phyloP scores from a whole-genome alignment of 2,888 invertebrate species.

The Luffia ferchaultella region DNA sequence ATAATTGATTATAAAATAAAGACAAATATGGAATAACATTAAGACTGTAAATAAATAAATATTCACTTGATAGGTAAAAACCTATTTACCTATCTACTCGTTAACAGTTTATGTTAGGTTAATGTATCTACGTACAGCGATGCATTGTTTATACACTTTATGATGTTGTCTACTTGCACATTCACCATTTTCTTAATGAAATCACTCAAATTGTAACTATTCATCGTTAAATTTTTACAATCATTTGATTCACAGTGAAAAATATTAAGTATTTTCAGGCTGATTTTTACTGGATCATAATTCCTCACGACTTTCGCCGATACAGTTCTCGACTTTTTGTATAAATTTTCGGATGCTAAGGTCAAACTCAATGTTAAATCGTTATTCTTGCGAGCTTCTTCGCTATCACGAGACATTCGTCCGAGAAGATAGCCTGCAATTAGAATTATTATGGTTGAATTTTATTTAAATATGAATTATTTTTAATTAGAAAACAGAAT shows the following conservation, averaged over 20 bases:
- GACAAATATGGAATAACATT: too few species aligned
- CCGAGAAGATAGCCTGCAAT: constrained; percentile 48
- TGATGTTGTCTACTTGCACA: constrained; percentile 34
- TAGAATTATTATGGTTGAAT: not conserved
- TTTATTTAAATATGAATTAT: not conserved
- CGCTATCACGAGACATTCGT: constrained; percentile 29
- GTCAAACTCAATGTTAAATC: constrained; percentile 40
- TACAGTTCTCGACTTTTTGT: constrained; percentile 39
- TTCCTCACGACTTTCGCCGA: constrained; percentile 41
- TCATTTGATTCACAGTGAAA: constrained; percentile 34
- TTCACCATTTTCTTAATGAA: constrained; percentile 38
- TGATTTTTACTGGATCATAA: constrained; percentile 36
- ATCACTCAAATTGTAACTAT: constrained; percentile 33
- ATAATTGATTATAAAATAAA: too few species aligned
- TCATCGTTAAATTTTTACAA: constrained; percentile 25
- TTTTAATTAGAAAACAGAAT: constrained; percentile 14
- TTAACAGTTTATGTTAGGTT: too few species aligned
- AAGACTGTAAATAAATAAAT: too few species aligned
- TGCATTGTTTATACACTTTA: constrained; percentile 39
- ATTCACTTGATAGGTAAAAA: too few species aligned
- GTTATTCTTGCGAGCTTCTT: constrained; percentile 28
- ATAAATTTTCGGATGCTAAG: constrained; percentile 32
- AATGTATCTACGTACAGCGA: constrained; percentile 41
- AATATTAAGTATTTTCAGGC: constrained; percentile 29
- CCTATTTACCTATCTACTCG: too few species aligned